Conservation (phyloP, 2,888 invertebrate genomes). For the Sympetrum striolatum region DNA sequence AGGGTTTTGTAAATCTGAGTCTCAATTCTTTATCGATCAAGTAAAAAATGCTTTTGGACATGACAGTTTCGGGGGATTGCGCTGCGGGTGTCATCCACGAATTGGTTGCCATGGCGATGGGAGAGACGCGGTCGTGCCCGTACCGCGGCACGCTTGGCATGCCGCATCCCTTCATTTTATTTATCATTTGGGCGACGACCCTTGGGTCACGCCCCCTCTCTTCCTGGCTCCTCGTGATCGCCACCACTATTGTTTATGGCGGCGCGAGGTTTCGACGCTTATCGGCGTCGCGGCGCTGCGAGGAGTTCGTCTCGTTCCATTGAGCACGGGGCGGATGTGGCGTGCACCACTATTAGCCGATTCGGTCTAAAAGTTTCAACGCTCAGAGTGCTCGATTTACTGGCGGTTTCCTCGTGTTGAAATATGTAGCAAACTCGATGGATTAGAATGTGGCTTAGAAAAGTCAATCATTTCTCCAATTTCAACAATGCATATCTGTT, state of each 20-base stretch:
- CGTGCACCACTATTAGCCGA: neutral
- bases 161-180: neutral
- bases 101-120: neutral
- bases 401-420: too few relatives aligned
- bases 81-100: too few relatives aligned
- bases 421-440: too few relatives aligned
- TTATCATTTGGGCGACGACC: constrained; percentile 11
- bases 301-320: neutral
- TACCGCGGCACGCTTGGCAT: constrained; percentile 8
- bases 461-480: too few relatives aligned
- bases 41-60: too few relatives aligned
- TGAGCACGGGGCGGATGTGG: neutral
- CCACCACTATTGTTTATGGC: constrained; percentile 27
- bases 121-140: neutral
- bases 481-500: too few relatives aligned
- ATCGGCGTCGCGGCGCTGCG: neutral
- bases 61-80: too few relatives aligned
- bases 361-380: too few relatives aligned
- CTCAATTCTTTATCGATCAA: too few relatives aligned
- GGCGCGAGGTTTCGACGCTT: neutral
- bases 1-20: too few relatives aligned
- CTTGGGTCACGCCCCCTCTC: constrained; percentile 2
- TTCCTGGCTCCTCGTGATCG: neutral
- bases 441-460: too few relatives aligned
- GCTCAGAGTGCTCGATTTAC: too few relatives aligned